phyloP scores from a whole-genome alignment of 2,888 invertebrate species.

The Pachydiplax longipennis region DNA sequence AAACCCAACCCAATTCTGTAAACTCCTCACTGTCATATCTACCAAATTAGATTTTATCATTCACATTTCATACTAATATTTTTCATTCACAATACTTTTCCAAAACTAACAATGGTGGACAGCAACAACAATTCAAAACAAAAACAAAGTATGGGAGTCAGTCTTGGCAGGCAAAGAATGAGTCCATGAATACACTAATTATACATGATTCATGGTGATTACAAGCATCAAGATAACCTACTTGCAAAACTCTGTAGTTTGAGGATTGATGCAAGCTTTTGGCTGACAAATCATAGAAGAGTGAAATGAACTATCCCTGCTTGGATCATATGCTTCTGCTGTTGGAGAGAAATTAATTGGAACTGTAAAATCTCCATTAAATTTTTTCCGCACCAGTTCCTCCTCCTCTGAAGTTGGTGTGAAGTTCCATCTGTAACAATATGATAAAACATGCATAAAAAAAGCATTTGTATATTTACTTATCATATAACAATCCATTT shows the following conservation, averaged over 20 bases:
- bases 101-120: no score
- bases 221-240: slow-evolving; percentile 51
- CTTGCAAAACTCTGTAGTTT: slow-evolving; percentile 73
- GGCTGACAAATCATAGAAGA: slow-evolving; percentile 51
- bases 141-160: no score
- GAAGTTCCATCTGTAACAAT: slow-evolving; percentile 69
- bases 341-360: slow-evolving; percentile 82
- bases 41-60: no score
- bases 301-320: slow-evolving; percentile 56
- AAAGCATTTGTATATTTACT: not conserved
- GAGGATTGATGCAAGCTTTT: slow-evolving; percentile 69
- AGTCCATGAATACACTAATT: no score
- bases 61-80: no score
- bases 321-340: slow-evolving; percentile 68
- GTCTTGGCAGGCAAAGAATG: no score
- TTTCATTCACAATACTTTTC: no score
- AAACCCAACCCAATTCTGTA: no score
- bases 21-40: no score
- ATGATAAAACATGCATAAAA: not conserved
- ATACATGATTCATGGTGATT: no score
- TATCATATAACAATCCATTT: no score
- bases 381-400: slow-evolving; percentile 67
- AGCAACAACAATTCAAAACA: no score
- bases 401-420: slow-evolving; percentile 80
- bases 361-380: slow-evolving; percentile 73